These are phyloP conservation scores for Enchytraeus crypticus DNA, from an alignment of 2,888 invertebrate genomes.

Conservation along the genomic window DNA sequence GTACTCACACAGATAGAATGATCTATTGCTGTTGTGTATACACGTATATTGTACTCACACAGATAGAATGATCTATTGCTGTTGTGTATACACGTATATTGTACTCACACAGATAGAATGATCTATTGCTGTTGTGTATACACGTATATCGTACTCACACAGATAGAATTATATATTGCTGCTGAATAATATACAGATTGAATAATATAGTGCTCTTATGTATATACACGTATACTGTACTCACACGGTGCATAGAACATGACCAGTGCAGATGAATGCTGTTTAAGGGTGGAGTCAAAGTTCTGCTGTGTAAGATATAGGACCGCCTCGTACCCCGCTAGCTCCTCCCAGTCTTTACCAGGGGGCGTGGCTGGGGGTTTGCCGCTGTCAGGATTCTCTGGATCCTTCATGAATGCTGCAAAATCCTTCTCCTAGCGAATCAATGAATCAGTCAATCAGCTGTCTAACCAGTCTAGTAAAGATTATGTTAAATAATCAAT, in stretches of 20 bases:
- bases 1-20: no score
- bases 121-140: no score
- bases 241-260: slow-evolving; percentile 51
- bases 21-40: no score
- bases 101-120: no score
- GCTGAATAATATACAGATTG: no score
- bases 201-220: no score
- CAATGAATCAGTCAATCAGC: not conserved
- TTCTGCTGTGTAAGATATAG: slow-evolving; percentile 62
- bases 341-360: slow-evolving; percentile 17
- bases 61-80: no score
- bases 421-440: slow-evolving; percentile 59
- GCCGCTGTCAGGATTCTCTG: slow-evolving; percentile 39
- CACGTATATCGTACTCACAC: no score
- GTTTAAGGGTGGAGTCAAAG: slow-evolving; percentile 51
- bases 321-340: slow-evolving; percentile 53
- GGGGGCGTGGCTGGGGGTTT: slow-evolving; percentile 39
- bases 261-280: slow-evolving; percentile 52
- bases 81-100: no score
- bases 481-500: slow-evolving; percentile 48
- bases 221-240: slow-evolving; percentile 20
- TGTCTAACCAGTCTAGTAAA: no score
- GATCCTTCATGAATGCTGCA: slow-evolving; percentile 66
- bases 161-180: no score
- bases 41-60: no score